phyloP scores from a whole-genome alignment of 2,797 vertebrate species.

The Premnoplex brunnescens region DNA sequence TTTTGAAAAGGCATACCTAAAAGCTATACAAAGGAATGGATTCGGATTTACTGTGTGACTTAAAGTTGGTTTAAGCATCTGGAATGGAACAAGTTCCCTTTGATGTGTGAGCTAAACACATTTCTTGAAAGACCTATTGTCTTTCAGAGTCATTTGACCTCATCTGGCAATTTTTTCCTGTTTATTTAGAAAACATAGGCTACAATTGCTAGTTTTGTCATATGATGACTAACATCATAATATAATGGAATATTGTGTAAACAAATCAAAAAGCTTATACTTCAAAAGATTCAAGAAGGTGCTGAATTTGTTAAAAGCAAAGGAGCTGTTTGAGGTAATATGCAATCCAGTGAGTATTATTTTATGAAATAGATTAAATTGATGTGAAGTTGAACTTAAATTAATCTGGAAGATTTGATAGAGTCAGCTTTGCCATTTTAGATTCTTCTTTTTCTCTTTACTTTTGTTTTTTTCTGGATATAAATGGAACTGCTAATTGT shows the following conservation, averaged over 20 bases:
- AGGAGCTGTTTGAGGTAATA: not conserved
- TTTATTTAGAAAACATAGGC: slow-evolving; percentile 50
- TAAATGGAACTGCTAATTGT: not conserved
- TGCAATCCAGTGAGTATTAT: not conserved
- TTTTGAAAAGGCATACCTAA: not conserved
- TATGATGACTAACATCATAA: slow-evolving; percentile 25
- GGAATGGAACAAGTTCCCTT: not conserved
- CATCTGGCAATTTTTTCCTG: slow-evolving; percentile 36
- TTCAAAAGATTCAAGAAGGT: not conserved
- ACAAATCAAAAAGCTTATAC: not conserved
- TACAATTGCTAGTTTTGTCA: not conserved
- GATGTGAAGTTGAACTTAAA: not conserved
- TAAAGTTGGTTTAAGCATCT: not conserved
- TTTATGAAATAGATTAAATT: not conserved
- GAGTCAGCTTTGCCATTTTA: not conserved
- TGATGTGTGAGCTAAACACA: not conserved
- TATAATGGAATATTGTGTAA: slow-evolving; percentile 23
- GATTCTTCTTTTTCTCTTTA: not conserved
- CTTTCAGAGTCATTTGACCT: slow-evolving; percentile 40
- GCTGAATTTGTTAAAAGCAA: not conserved
- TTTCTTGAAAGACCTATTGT: slow-evolving; percentile 42
- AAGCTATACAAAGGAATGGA: not conserved
- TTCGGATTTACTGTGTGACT: not conserved
- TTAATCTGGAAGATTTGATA: not conserved
- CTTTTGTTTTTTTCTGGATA: not conserved